These are phyloP conservation scores for Cathartes aura DNA, from an alignment of 2,113 vertebrate species.

Conservation along the genomic window DNA sequence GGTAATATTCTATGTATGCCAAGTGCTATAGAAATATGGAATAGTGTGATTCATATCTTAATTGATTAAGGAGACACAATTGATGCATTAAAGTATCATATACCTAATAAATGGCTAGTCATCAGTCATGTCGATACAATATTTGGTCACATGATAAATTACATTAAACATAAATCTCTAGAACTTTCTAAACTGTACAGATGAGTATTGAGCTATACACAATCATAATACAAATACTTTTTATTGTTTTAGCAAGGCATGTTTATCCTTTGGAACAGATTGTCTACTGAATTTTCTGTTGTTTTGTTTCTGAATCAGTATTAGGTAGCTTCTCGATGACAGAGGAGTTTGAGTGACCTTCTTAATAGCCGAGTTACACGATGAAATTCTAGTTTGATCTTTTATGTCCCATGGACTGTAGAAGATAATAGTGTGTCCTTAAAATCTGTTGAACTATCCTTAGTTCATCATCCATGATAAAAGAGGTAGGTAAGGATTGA, in stretches of 20 bases:
- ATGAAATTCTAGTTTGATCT: not conserved
- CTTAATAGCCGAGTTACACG: not conserved
- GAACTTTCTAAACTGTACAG: not conserved
- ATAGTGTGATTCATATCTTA: not conserved
- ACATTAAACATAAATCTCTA: not conserved
- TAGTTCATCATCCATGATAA: not conserved
- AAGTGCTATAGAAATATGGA: not conserved
- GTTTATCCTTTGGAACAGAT: not conserved
- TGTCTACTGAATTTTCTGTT: not conserved
- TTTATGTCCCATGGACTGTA: not conserved
- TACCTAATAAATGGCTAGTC: not conserved
- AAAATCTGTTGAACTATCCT: not conserved
- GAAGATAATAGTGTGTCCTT: not conserved
- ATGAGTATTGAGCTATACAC: not conserved
- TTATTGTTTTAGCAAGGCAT: not conserved
- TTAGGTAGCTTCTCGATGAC: not conserved
- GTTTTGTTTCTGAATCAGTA: not conserved
- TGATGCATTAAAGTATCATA: not conserved
- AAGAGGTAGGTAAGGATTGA: not conserved
- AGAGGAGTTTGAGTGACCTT: not conserved
- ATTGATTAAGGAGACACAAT: not conserved
- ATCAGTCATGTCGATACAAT: not conserved
- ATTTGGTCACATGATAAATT: not conserved
- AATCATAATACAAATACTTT: not conserved
- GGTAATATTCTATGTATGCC: not conserved